phyloP scores from a whole-genome alignment of 2,888 invertebrate species.

The Nymphalis c-album region DNA sequence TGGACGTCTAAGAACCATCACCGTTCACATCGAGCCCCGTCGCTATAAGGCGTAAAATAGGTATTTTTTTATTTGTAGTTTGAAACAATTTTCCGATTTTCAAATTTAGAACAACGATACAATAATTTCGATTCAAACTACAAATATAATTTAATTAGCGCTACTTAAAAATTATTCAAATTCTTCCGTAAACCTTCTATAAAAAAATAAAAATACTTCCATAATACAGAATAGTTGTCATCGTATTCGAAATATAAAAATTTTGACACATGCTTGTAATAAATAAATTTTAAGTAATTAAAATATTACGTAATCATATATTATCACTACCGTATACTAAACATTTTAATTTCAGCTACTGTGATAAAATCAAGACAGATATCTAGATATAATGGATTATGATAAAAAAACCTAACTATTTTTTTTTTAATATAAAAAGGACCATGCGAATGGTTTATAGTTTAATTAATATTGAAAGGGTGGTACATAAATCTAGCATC shows the following conservation, averaged over 20 bases:
- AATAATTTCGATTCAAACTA: constrained; percentile 29
- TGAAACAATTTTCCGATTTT: constrained; percentile 27
- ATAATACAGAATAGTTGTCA: constrained; percentile 17
- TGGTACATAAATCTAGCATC: constrained; percentile 62
- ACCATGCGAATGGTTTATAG: constrained; percentile 65
- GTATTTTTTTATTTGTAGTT: constrained; percentile 41
- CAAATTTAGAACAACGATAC: neutral
- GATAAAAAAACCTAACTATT: constrained; percentile 29
- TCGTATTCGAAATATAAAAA: constrained; percentile 12
- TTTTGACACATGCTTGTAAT: constrained; percentile 17
- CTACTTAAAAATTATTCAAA: constrained; percentile 23
- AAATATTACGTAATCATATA: neutral
- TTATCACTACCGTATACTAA: constrained; percentile 22
- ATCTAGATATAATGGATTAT: constrained; percentile 16
- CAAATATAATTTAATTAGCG: constrained; percentile 31
- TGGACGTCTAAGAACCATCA: constrained; percentile 52
- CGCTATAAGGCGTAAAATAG: constrained; percentile 15
- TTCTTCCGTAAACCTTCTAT: constrained; percentile 15
- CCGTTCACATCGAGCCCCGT: constrained; percentile 43
- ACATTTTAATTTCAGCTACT: constrained; percentile 18
- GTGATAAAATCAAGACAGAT: constrained; percentile 21
- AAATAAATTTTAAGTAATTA: constrained; percentile 18
- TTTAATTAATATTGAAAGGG: constrained; percentile 52
- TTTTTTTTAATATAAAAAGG: constrained; percentile 42
- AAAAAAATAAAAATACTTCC: constrained; percentile 9